Conservation (phyloP, 2,113 vertebrate genomes). For the Heliornis fulica region DNA sequence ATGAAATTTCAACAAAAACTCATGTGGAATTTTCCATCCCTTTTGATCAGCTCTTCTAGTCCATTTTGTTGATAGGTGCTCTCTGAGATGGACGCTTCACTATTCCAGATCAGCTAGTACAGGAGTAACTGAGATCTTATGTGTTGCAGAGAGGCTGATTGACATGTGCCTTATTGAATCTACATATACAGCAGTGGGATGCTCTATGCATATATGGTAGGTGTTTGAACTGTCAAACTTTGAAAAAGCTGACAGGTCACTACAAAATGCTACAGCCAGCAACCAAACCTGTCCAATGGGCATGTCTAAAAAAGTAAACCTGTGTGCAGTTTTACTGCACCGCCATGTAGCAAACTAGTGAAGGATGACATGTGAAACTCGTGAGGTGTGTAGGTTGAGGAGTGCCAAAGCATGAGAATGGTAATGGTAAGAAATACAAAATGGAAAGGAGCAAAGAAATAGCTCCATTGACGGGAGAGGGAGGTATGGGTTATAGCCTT, state of each 20-base stretch:
- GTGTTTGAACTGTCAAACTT: background rate
- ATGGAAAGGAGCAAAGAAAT: background rate
- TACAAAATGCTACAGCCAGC: background rate
- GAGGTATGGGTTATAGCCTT: background rate
- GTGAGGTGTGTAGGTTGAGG: background rate
- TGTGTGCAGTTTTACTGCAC: background rate
- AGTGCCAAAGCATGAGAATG: background rate
- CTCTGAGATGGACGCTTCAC: background rate
- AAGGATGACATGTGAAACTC: background rate
- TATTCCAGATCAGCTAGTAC: background rate
- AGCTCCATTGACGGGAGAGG: accelerated
- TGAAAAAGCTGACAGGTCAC: background rate
- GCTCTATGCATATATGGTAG: background rate
- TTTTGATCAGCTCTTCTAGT: background rate
- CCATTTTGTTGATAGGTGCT: background rate
- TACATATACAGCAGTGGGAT: background rate
- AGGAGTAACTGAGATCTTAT: background rate
- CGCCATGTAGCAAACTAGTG: background rate
- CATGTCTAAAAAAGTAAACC: background rate
- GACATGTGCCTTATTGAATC: background rate
- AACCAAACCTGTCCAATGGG: background rate
- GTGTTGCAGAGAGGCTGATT: background rate
- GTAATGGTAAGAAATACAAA: background rate
- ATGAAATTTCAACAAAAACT: background rate
- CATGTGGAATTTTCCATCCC: background rate